Percentiles rank a stretch among this genome's conserved stretches.
phyloP scores from a whole-genome alignment of 2,888 invertebrate species.

The Cheilosia vulpina region DNA sequence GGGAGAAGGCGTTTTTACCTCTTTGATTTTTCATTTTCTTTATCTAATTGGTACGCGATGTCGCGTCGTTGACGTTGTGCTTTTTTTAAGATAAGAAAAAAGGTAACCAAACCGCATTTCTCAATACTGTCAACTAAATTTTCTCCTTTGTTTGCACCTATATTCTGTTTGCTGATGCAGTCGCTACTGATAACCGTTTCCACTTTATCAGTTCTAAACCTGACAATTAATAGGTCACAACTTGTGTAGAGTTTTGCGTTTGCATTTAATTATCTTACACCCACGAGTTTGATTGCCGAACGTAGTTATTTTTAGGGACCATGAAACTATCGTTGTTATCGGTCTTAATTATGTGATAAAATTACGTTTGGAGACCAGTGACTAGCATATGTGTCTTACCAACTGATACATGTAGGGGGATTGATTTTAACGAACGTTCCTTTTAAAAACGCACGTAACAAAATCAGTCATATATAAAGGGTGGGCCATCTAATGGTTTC shows the following conservation, averaged over 20 bases:
- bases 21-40: constrained; percentile 41
- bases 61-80: neutral
- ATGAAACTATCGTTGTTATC: neutral
- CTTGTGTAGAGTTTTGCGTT: neutral
- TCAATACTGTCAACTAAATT: neutral
- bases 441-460: no score
- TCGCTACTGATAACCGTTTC: neutral
- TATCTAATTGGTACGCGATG: constrained; percentile 60
- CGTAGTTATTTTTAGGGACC: neutral
- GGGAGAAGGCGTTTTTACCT: constrained; percentile 31
- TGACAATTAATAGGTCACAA: neutral
- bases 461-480: no score
- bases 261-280: no score
- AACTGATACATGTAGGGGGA: neutral
- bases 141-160: neutral
- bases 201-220: neutral
- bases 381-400: neutral
- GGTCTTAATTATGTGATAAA: neutral
- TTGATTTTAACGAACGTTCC: neutral
- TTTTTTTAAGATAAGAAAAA: neutral
- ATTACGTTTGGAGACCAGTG: neutral
- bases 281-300: neutral
- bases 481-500: no score
- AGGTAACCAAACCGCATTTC: neutral
- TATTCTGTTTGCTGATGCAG: neutral